Percentiles rank a stretch among this genome's conserved stretches.
These are phyloP conservation scores for Pelecanus crispus DNA, from an alignment of 2,113 vertebrate species.

Conservation along the genomic window DNA sequence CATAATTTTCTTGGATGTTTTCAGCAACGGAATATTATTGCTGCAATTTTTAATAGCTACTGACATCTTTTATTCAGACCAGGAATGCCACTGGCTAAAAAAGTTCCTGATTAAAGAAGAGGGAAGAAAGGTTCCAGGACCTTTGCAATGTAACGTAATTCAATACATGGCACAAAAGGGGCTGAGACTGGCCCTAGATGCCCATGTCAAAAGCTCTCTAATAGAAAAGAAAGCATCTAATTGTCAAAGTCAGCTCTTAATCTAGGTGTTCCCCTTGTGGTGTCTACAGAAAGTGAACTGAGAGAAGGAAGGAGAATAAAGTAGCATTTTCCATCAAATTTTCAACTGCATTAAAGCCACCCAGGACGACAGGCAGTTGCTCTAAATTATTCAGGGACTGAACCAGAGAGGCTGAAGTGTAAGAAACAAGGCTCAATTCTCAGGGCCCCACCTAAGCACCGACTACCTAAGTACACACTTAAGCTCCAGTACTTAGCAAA, in stretches of 20 bases:
- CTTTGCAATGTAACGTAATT: neutral
- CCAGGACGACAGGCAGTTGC: neutral
- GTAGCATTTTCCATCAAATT: neutral
- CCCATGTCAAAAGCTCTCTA: neutral
- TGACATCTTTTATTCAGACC: neutral
- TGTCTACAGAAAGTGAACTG: neutral
- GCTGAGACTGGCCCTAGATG: fast-evolving
- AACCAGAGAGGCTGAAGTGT: neutral
- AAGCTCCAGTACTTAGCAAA: neutral
- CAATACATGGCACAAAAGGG: fast-evolving
- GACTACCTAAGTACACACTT: neutral
- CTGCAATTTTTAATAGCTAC: neutral
- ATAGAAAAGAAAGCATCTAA: neutral
- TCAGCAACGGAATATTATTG: neutral
- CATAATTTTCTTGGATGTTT: neutral
- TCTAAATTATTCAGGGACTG: neutral
- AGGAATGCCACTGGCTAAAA: neutral
- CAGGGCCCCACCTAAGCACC: neutral
- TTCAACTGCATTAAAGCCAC: neutral
- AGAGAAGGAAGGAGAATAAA: neutral
- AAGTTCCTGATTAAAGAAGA: neutral
- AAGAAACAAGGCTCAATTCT: neutral
- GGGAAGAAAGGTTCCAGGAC: neutral
- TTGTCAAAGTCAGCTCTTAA: neutral
- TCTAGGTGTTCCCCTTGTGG: neutral